Conservation (phyloP, 2,888 invertebrate genomes). For the Falcaria lacertinaria region DNA sequence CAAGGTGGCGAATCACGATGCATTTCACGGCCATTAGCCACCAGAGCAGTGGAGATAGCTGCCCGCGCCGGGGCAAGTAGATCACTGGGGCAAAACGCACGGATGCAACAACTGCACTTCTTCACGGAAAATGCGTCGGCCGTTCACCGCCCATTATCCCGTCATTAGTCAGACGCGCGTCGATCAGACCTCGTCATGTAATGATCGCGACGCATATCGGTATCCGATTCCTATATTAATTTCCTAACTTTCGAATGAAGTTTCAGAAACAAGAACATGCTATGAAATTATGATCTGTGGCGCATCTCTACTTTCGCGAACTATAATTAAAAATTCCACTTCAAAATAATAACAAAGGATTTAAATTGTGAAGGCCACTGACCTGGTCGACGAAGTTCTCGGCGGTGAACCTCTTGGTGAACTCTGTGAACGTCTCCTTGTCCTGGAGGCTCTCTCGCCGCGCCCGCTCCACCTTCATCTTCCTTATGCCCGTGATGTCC, state of each 20-base stretch:
- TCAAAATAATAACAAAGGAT: conserved; percentile 11
- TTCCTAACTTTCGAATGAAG: conserved; percentile 1
- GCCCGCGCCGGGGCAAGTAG: conserved; percentile 13
- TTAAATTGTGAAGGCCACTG: conserved; percentile 42
- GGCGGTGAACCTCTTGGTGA: conserved; percentile 90
- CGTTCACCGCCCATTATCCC: conserved; percentile 15
- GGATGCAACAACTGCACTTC: conserved; percentile 36
- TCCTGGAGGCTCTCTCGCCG: conserved; percentile 91
- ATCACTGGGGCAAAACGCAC: conserved; percentile 18
- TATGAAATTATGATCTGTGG: neutral
- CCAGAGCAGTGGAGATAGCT: conserved; percentile 8
- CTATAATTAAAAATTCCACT: conserved; percentile 5
- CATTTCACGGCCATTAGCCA: conserved; percentile 26
- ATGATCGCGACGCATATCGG: neutral
- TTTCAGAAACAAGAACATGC: neutral
- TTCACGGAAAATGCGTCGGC: conserved; percentile 28
- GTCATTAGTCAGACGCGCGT: conserved; percentile 10
- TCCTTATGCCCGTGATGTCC: conserved; percentile 95
- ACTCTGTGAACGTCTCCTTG: conserved; percentile 90
- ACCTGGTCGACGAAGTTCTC: conserved; percentile 95
- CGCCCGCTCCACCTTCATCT: conserved; percentile 93
- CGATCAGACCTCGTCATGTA: neutral
- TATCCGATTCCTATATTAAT: neutral
- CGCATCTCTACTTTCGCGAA: neutral
- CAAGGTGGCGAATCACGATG: conserved; percentile 30